Conservation (phyloP, 2,797 vertebrate species). For the Sorex maritimensis region DNA sequence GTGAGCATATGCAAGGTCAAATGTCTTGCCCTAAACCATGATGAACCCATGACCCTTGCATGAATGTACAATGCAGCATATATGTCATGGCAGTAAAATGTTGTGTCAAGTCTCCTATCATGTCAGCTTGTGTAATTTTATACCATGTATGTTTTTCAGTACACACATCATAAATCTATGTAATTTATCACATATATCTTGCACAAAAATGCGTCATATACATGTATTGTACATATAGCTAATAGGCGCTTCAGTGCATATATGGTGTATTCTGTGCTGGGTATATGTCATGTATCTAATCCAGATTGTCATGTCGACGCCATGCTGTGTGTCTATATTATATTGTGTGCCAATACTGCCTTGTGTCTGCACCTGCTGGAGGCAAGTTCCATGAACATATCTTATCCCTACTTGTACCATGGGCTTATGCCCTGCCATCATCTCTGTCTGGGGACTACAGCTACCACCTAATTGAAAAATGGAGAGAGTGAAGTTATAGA, state of each 20-base stretch:
- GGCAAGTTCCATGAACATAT: background rate
- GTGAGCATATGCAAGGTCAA: background rate
- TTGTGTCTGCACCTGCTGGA: slow-evolving; percentile 19
- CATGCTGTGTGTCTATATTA: background rate
- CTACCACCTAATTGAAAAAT: background rate
- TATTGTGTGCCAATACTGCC: background rate
- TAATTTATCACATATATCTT: no score
- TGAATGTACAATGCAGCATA: background rate
- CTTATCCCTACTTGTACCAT: background rate
- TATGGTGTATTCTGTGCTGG: background rate
- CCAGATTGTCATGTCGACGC: background rate
- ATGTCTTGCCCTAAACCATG: background rate
- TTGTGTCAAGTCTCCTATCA: background rate
- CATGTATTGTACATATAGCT: no score
- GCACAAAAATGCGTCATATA: no score
- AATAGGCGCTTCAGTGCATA: background rate
- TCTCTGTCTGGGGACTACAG: slow-evolving; percentile 21
- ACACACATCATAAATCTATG: no score
- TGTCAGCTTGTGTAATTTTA: no score
- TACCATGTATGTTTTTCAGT: no score
- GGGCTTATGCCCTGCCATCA: slow-evolving; percentile 17
- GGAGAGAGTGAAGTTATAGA: background rate
- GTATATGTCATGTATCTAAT: background rate
- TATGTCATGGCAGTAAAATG: background rate
- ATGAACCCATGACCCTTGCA: background rate